A percentile compares a stretch with the other conserved stretches of the same genome.
Evolutionary conservation across 2,113 vertebrate species (phyloP).

Genomic region (Dicerorhinus sumatrensis): DNA sequence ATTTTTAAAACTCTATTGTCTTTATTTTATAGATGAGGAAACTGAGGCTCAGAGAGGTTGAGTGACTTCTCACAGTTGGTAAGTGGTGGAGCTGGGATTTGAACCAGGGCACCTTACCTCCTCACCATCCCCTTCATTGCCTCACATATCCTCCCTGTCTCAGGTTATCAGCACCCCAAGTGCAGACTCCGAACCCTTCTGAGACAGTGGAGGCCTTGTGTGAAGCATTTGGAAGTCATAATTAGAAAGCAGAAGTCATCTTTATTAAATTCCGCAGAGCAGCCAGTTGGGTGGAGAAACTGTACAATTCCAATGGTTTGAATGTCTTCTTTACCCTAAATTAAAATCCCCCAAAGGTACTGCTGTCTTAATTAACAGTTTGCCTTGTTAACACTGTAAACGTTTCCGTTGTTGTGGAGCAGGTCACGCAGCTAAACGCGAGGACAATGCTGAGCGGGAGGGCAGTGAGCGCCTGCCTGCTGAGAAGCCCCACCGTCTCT

Average conservation of each 20-base stretch:
- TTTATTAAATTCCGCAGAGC: not conserved
- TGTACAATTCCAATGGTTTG: not conserved
- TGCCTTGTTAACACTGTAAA: conserved; percentile 61
- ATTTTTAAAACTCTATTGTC: not conserved
- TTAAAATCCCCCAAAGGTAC: conserved; percentile 32
- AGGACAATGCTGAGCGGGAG: not conserved
- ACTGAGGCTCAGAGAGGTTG: not conserved
- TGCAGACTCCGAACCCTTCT: not conserved
- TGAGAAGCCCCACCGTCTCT: not conserved
- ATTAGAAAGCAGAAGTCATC: not conserved
- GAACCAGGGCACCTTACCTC: not conserved
- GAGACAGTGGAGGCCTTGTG: not conserved
- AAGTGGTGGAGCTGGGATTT: not conserved
- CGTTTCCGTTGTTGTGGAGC: not conserved
- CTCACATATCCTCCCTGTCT: not conserved
- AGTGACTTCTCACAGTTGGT: not conserved
- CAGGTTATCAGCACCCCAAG: not conserved
- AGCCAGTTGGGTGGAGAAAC: conserved; percentile 22
- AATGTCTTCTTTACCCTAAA: conserved; percentile 52
- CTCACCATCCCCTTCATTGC: not conserved
- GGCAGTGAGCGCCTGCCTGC: fast-evolving
- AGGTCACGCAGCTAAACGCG: not conserved
- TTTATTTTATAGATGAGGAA: not conserved
- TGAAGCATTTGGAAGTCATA: not conserved
- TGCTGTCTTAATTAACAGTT: conserved; percentile 60